Percentiles rank a stretch among this genome's conserved stretches.
These are phyloP conservation scores for Petaurus breviceps DNA, from an alignment of 2,113 vertebrate genomes.

Conservation along the genomic window DNA sequence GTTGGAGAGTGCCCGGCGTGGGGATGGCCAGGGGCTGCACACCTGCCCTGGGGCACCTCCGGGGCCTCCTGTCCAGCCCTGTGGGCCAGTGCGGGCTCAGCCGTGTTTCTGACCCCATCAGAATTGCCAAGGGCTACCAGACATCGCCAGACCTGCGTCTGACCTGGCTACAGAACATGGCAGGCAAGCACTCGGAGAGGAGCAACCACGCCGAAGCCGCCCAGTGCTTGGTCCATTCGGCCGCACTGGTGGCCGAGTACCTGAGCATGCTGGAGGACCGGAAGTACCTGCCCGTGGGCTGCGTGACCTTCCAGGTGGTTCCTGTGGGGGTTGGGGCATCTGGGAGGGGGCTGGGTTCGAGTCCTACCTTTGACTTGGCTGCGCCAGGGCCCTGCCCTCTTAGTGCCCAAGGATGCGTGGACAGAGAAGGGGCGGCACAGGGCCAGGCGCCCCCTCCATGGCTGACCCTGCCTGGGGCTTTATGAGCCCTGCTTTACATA, in stretches of 20 bases:
- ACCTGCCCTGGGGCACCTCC: too few species aligned
- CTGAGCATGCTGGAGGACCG: constrained; percentile 99
- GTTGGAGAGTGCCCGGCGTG: too few species aligned
- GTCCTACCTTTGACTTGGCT: not conserved
- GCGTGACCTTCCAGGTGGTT: constrained; percentile 97
- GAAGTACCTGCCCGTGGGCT: constrained; percentile 98
- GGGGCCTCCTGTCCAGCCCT: not conserved
- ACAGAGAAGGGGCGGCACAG: too few species aligned
- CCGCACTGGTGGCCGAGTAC: constrained; percentile 98
- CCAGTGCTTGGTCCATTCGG: constrained; percentile 97
- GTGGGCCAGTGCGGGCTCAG: not conserved
- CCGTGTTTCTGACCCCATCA: constrained; percentile 73
- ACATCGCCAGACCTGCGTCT: constrained; percentile 96
- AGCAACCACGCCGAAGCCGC: constrained; percentile 97
- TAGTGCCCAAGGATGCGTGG: not conserved
- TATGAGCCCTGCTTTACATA: too few species aligned
- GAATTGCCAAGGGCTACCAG: constrained; percentile 99
- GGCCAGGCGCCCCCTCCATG: too few species aligned
- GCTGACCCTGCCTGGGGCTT: too few species aligned
- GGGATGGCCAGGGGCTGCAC: too few species aligned
- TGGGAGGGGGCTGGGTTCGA: not conserved
- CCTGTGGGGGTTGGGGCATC: not conserved
- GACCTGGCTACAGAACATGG: constrained; percentile 99
- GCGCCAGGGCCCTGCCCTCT: not conserved
- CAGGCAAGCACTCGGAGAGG: constrained; percentile 96